A percentile compares a stretch with the other conserved stretches of the same genome.
Conservation (phyloP, 2,888 invertebrate species). For the Leptinotarsa tumamoca region DNA sequence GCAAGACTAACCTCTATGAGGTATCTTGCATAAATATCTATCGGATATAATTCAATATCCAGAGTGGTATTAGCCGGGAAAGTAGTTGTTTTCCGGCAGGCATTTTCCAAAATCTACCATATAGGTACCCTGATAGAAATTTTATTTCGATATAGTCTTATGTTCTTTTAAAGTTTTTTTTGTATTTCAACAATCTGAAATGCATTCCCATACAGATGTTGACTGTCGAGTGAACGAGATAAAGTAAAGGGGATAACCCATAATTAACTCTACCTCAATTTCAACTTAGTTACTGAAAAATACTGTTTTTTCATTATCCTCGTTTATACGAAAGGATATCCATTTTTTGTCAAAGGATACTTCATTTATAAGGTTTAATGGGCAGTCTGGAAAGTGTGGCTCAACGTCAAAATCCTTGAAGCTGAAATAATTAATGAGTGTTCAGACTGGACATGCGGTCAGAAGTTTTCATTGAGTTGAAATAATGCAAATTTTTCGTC, state of each 20-base stretch:
- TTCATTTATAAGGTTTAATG: neutral
- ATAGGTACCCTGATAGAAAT: no score
- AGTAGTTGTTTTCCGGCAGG: no score
- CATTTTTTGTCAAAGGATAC: conserved; percentile 1
- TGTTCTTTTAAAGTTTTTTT: no score
- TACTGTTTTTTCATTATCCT: neutral
- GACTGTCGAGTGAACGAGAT: neutral
- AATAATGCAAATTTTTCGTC: neutral
- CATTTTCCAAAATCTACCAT: no score
- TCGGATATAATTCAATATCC: no score
- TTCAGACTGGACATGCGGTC: neutral
- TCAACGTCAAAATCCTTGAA: neutral
- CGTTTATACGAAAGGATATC: neutral
- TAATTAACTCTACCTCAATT: conserved; percentile 3
- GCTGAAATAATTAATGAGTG: neutral
- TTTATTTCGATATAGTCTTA: no score
- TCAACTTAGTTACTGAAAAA: neutral
- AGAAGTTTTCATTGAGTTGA: neutral
- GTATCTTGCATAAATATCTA: no score
- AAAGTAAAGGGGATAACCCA: neutral
- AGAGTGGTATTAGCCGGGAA: no score
- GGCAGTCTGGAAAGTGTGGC: neutral
- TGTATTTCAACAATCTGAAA: no score
- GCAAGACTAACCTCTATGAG: no score
- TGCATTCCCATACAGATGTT: no score